Conservation (phyloP, 2,113 vertebrate species). For the Rhinogobius similis region DNA sequence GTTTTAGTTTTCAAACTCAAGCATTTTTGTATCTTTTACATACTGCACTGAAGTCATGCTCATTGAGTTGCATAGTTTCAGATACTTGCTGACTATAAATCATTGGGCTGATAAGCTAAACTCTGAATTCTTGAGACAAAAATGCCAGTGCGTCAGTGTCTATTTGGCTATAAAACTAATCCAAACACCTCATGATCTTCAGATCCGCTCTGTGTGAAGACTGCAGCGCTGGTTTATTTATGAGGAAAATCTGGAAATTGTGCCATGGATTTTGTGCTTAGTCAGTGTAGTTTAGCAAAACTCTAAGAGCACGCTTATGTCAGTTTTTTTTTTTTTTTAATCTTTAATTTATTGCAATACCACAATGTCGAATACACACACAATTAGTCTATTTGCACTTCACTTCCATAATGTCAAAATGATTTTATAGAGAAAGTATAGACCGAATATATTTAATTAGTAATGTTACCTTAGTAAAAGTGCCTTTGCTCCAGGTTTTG, state of each 20-base stretch:
- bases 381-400: no score
- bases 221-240: neutral
- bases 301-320: no score
- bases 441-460: no score
- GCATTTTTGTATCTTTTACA: conserved; percentile 28
- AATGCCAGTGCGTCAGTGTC: neutral
- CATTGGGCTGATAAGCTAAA: neutral
- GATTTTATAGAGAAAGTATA: no score
- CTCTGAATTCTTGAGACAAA: neutral
- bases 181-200: neutral
- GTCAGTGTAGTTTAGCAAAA: no score
- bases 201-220: neutral
- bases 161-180: neutral
- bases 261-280: no score
- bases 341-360: no score
- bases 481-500: no score
- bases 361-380: no score
- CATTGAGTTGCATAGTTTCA: neutral
- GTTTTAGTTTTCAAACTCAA: conserved; percentile 33
- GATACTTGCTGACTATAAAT: neutral
- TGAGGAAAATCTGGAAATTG: neutral
- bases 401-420: no score
- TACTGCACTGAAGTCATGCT: conserved; percentile 16
- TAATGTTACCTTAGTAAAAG: no score
- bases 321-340: no score